A percentile compares a stretch with the other conserved stretches of the same genome.
phyloP scores from a whole-genome alignment of 2,113 vertebrate species.

The Rhagologus leucostigma region DNA sequence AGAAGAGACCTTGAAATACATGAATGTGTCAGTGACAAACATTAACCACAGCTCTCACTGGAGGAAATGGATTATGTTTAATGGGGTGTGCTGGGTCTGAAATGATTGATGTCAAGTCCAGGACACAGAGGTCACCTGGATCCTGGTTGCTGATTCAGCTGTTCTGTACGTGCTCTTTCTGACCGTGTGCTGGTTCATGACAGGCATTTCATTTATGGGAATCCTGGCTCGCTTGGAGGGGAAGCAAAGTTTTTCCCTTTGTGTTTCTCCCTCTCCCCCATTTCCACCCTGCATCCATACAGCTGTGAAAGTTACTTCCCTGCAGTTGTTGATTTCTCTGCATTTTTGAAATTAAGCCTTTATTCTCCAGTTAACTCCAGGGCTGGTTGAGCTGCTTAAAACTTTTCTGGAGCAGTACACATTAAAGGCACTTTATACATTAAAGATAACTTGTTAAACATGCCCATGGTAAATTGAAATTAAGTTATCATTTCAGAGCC shows the following conservation, averaged over 20 bases:
- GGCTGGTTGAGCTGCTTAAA: background rate
- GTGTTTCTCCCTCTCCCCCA: background rate
- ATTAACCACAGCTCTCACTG: background rate
- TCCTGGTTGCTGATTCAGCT: background rate
- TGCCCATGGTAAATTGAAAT: background rate
- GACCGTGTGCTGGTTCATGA: background rate
- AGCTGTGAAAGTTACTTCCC: background rate
- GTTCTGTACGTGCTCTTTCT: background rate
- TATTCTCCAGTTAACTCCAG: background rate
- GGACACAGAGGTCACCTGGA: background rate
- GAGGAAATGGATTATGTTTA: conserved; percentile 22
- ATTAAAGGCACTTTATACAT: background rate
- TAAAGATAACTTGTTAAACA: background rate
- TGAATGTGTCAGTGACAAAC: background rate
- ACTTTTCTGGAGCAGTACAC: background rate
- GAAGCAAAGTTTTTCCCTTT: background rate
- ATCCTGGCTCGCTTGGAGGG: background rate
- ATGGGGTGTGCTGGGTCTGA: background rate
- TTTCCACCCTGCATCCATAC: background rate
- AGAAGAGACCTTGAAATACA: background rate
- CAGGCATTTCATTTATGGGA: background rate
- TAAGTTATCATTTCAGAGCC: rapidly evolving
- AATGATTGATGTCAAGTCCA: background rate
- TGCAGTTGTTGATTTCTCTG: background rate
- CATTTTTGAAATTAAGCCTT: background rate